Conservation (phyloP, 2,113 vertebrate species). For the Atherinomorus stipes region DNA sequence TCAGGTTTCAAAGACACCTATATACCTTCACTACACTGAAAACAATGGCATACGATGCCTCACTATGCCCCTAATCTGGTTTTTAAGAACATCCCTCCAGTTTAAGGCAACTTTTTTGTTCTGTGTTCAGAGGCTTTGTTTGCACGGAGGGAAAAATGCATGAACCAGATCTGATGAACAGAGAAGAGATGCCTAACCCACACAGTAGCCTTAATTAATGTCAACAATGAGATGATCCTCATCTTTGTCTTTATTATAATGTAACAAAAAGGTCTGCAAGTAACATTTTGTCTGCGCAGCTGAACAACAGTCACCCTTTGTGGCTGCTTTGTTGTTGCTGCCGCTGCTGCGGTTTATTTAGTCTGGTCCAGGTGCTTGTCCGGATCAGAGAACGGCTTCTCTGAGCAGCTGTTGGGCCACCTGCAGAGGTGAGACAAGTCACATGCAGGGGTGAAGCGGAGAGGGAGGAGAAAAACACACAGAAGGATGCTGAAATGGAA, state of each 20-base stretch:
- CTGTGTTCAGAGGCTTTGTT: no score
- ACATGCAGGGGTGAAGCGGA: constrained; percentile 11
- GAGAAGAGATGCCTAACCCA: no score
- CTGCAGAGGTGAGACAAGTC: constrained; percentile 61
- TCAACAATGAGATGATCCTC: no score
- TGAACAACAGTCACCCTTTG: constrained; percentile 10
- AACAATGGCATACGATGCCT: no score
- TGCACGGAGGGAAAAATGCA: no score
- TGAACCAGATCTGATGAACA: no score
- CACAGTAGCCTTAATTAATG: background rate
- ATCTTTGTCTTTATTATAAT: background rate
- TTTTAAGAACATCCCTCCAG: no score
- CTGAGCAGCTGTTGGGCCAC: constrained; percentile 64
- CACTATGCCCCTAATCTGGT: no score
- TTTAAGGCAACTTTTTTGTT: no score
- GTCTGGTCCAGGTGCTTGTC: constrained; percentile 54
- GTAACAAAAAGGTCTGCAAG: background rate
- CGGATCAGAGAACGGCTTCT: constrained; percentile 44
- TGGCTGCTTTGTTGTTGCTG: constrained; percentile 40
- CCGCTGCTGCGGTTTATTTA: constrained; percentile 29
- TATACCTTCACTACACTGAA: no score
- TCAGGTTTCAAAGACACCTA: no score
- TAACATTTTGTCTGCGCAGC: background rate
- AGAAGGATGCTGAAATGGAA: background rate
- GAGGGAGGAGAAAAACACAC: constrained; percentile 2